Percentiles rank a stretch among this genome's conserved stretches.
Conservation (phyloP, 2,113 vertebrate genomes). For the Chauna torquata region DNA sequence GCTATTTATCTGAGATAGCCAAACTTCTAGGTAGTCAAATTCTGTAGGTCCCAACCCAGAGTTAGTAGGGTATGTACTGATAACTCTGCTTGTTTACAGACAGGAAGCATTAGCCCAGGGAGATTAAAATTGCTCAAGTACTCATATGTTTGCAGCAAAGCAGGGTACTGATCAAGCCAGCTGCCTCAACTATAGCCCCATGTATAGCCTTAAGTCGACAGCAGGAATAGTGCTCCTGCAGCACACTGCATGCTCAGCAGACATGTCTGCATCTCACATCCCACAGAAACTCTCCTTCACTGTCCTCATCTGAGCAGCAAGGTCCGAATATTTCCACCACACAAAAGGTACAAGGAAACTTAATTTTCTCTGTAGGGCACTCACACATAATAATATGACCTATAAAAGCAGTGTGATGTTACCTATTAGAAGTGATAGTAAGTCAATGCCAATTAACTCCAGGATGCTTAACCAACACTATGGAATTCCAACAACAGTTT, state of each 20-base stretch:
- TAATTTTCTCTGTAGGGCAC: not conserved
- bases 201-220: not conserved
- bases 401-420: not conserved
- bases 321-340: not conserved
- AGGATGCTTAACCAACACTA: not conserved
- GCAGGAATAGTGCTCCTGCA: not conserved
- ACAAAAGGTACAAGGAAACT: not conserved
- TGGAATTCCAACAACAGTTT: not conserved
- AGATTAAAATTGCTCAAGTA: not conserved
- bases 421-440: not conserved
- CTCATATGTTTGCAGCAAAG: too few relatives aligned
- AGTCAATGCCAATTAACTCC: not conserved
- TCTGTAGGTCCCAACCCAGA: not conserved
- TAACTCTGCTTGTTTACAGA: not conserved
- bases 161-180: not conserved
- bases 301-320: not conserved
- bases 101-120: not conserved
- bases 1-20: not conserved
- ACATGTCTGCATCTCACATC: not conserved
- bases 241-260: rapidly evolving
- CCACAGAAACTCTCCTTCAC: not conserved
- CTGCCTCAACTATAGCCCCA: not conserved
- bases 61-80: not conserved
- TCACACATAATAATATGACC: not conserved
- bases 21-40: not conserved